Conservation (phyloP, 1,140 invertebrate genomes). For the Drosophila lacertosa region DNA sequence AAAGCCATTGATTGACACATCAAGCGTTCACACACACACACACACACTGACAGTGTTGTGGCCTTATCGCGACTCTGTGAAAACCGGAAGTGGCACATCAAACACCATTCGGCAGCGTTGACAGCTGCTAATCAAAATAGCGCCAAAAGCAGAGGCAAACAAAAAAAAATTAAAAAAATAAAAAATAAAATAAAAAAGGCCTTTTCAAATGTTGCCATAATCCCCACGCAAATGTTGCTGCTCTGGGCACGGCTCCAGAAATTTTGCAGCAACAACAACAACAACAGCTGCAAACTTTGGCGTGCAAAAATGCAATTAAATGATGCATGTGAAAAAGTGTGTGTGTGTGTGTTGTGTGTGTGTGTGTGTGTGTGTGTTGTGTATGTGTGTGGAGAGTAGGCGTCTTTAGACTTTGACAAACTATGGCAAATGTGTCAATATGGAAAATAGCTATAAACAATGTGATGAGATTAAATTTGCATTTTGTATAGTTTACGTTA, state of each 20-base stretch:
- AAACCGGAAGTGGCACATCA: conserved; percentile 64
- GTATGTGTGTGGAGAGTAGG: neutral
- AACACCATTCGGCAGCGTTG: conserved; percentile 48
- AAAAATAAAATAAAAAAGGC: no score
- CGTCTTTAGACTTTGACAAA: conserved; percentile 10
- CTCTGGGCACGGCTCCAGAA: conserved; percentile 51
- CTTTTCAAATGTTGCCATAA: no score
- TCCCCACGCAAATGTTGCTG: neutral
- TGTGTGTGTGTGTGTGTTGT: conserved; percentile 1
- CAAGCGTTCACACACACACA: neutral
- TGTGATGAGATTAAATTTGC: neutral
- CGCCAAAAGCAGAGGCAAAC: conserved; percentile 24
- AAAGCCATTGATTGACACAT: conserved; percentile 16
- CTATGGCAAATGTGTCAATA: conserved; percentile 9
- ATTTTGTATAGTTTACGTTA: no score
- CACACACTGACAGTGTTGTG: neutral
- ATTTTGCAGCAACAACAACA: conserved; percentile 8
- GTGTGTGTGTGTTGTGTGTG: conserved; percentile 8
- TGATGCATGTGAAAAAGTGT: conserved; percentile 39
- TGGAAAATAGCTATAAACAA: neutral
- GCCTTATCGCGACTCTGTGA: conserved; percentile 25
- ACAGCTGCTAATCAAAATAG: conserved; percentile 74
- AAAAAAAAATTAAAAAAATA: no score
- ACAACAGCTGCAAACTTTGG: conserved; percentile 25
- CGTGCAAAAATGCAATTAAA: conserved; percentile 59